phyloP scores from a whole-genome alignment of 1,140 invertebrate species.

The Bombus fervidus region DNA sequence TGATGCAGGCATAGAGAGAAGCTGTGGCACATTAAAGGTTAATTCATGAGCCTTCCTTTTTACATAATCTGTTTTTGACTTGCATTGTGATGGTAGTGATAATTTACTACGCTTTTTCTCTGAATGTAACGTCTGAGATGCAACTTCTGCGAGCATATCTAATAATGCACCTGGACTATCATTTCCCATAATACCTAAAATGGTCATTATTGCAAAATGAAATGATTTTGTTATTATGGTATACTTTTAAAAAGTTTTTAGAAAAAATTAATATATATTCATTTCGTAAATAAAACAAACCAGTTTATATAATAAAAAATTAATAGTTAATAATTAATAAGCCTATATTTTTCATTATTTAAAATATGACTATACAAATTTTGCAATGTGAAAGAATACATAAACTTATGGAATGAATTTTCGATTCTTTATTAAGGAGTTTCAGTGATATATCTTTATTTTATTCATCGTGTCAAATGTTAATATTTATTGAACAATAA shows the following conservation, averaged over 20 bases:
- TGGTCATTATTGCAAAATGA: constrained; percentile 20
- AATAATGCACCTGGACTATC: constrained; percentile 79
- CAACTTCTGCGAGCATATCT: constrained; percentile 83
- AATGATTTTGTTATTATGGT: neutral
- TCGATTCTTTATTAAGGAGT: constrained; percentile 3
- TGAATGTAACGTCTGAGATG: constrained; percentile 81
- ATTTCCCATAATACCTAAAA: constrained; percentile 74
- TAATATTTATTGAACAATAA: constrained; percentile 20
- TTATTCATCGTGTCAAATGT: neutral
- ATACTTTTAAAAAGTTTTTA: no score
- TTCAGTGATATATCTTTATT: neutral
- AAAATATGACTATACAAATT: neutral
- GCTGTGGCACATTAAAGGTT: constrained; percentile 79
- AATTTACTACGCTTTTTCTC: constrained; percentile 76
- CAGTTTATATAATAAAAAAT: neutral
- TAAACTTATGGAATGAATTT: neutral
- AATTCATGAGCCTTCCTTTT: constrained; percentile 75
- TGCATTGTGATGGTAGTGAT: constrained; percentile 63
- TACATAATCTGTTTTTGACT: constrained; percentile 56
- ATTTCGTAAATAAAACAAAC: neutral
- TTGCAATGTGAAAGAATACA: neutral
- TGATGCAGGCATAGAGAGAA: constrained; percentile 82
- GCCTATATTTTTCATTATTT: neutral
- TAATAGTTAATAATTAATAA: neutral
- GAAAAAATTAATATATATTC: neutral